phyloP scores from a whole-genome alignment of 37 sponge, comb jelly and placozoan genomes.

The Crambe crambe region DNA sequence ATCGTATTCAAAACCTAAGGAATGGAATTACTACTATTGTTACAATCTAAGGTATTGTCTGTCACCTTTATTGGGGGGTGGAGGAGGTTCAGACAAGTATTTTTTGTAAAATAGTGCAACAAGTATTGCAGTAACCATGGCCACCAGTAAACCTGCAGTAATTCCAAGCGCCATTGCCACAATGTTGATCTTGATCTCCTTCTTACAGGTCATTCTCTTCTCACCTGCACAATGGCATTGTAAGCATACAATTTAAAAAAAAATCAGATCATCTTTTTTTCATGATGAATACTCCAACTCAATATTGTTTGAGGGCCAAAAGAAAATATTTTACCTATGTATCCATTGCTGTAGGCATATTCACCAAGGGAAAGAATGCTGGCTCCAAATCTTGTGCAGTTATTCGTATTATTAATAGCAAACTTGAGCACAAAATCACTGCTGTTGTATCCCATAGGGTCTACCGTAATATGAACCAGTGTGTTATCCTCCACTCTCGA shows the following conservation, averaged over 20 bases:
- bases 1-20: constrained; percentile 24
- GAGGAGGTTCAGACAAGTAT: neutral
- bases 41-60: too few relatives aligned
- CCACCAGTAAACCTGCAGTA: neutral
- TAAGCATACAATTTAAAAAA: neutral
- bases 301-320: too few relatives aligned
- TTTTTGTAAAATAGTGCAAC: neutral
- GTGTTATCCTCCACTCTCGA: neutral
- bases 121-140: neutral
- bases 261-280: too few relatives aligned
- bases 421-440: neutral
- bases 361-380: neutral
- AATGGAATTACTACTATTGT: too few relatives aligned
- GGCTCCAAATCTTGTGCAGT: neutral
- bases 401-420: neutral
- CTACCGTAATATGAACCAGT: neutral
- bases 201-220: neutral
- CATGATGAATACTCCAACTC: too few relatives aligned
- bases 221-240: neutral
- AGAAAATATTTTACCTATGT: neutral
- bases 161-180: neutral
- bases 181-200: neutral
- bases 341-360: constrained; percentile 7
- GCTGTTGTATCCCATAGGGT: neutral
- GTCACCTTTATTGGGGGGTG: neutral